Evolutionary conservation across 2,797 vertebrate species (phyloP).

Genomic region (Poecile montanus): DNA sequence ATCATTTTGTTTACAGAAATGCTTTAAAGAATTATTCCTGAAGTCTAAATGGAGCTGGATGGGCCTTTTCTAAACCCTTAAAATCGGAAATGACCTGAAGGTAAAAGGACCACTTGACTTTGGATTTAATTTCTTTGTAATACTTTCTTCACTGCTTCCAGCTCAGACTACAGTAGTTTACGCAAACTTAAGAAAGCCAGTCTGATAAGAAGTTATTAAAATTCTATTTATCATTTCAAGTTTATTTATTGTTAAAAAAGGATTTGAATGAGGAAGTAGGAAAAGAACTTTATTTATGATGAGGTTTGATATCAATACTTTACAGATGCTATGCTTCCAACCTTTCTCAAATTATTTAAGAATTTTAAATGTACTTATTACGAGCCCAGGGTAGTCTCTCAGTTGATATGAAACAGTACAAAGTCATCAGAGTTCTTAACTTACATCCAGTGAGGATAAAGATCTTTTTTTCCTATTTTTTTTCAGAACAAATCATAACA

Average conservation of each 20-base stretch:
- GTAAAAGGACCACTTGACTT: neutral
- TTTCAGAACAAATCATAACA: neutral
- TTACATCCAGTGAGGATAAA: neutral
- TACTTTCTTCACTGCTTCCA: neutral
- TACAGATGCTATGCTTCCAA: neutral
- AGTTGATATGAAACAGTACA: neutral
- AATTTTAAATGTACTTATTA: neutral
- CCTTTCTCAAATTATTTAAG: neutral
- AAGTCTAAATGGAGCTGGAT: slow-evolving; percentile 19
- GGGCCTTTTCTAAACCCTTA: neutral
- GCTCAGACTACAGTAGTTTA: neutral
- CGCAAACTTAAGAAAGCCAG: neutral
- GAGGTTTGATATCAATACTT: neutral
- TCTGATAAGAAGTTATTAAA: neutral
- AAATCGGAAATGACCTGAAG: slow-evolving; percentile 10
- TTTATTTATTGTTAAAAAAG: neutral
- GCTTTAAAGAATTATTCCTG: slow-evolving; percentile 20
- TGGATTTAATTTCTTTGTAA: neutral
- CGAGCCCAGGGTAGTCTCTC: neutral
- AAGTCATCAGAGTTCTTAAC: neutral
- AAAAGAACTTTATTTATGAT: neutral
- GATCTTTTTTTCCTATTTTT: neutral
- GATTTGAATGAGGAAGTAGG: neutral
- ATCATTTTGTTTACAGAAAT: slow-evolving; percentile 49
- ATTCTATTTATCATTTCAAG: neutral